Evolutionary conservation across 2,797 vertebrate species (phyloP), one percentile per base, ranked within the genome.

Genomic region (Microhierax caerulescens): DNA sequence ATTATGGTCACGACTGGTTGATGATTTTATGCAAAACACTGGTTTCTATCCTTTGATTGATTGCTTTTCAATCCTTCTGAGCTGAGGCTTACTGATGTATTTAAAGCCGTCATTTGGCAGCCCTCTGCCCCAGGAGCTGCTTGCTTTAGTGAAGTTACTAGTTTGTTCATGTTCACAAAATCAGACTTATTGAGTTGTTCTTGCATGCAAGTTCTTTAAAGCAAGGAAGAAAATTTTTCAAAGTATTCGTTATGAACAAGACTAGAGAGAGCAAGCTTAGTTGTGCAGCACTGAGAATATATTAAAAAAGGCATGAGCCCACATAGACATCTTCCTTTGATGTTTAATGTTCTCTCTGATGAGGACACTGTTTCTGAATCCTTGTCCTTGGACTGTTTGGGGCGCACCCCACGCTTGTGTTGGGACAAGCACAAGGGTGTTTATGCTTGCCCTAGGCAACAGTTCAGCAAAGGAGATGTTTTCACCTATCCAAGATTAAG

Each of bases 371-470:
- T 10, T 87, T 59, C 43, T 81, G 24, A 73, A 51, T 48, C 28
- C 34, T 20, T 34, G 14, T 48, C 37, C 32, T 32, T 24, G 21
- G 22, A 5, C 15, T 48, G 4, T 37, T 72, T 56, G n/a, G 18
- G 23, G 18, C 34, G 22, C 1, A 0, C 3, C 10, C 8, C 21
- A 36, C 22, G 23, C 17, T 6, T 39, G 15, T 61, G 34, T 56
- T 50, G 34, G 57, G 64, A 54, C 11, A 51, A 59, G 13, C 9
- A n/a, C 15, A 75, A 24, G 23, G 7, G 0, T 85, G 54, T 36
- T 87, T 77, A 9, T 43, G 5, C 25, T 54, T 80, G 21, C 14
- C 45, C 34, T 59, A 64, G 39, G 41, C 53, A 85, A 43, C 30
- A 36, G 25, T 16, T 81, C 16, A 28, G 36, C 67, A 64, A 43